A percentile compares a stretch with the other conserved stretches of the same genome.
Conservation (phyloP, 2,113 vertebrate species). For the Carettochelys insculpta region DNA sequence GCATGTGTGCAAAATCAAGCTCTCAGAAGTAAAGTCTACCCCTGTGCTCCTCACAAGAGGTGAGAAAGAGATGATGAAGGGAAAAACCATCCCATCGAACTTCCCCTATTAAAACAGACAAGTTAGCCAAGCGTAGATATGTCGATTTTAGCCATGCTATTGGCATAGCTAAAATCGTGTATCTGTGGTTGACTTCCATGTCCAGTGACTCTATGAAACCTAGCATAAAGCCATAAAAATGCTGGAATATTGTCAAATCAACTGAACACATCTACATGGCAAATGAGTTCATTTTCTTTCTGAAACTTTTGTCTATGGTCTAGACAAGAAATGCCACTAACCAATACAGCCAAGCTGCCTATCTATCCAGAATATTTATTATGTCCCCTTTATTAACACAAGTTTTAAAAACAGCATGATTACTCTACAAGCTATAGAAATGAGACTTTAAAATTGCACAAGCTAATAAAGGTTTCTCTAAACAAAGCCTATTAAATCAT, state of each 20-base stretch:
- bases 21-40: no score
- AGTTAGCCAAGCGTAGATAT: no score
- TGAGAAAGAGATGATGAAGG: no score
- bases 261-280: neutral
- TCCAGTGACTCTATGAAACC: conserved; percentile 3
- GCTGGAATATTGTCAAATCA: neutral
- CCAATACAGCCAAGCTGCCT: neutral
- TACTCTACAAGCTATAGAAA: neutral
- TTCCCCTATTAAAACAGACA: no score
- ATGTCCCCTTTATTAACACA: neutral
- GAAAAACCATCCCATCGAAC: no score
- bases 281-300: neutral
- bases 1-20: no score
- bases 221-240: neutral
- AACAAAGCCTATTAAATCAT: neutral
- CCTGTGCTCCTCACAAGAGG: no score
- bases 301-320: neutral
- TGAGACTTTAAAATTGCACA: neutral
- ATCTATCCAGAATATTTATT: neutral
- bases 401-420: neutral
- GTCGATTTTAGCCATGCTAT: no score
- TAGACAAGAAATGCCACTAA: neutral
- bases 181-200: no score
- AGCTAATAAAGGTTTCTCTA: neutral
- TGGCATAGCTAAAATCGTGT: no score